Evolutionary conservation across 2,113 vertebrate genomes (phyloP).

Genomic region (Diphyllodes magnificus): DNA sequence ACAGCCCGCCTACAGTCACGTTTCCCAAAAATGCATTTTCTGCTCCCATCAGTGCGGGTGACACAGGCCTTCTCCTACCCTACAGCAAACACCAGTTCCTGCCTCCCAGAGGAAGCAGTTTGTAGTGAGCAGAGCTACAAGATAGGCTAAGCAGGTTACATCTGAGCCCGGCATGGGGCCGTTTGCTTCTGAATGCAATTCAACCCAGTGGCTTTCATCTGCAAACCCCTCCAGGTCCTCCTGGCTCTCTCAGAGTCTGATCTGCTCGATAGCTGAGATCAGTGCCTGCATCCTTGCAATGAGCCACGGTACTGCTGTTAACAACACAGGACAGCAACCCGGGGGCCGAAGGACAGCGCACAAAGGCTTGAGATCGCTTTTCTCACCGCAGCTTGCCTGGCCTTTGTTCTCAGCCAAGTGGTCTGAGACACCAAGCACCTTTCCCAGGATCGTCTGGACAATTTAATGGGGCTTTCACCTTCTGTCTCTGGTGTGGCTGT

Average conservation of each 20-base stretch:
- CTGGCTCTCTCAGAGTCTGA: neutral
- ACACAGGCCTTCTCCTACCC: neutral
- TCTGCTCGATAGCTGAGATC: neutral
- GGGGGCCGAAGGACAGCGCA: fast-evolving
- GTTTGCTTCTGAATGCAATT: neutral
- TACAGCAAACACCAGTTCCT: neutral
- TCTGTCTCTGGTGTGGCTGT: neutral
- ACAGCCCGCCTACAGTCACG: fast-evolving
- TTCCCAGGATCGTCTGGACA: neutral
- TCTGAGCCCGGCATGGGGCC: slow-evolving; percentile 1
- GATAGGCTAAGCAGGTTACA: neutral
- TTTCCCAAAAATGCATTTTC: fast-evolving
- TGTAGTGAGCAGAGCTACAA: neutral
- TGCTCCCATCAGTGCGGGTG: neutral
- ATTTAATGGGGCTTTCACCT: neutral
- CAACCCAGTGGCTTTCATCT: slow-evolving; percentile 29
- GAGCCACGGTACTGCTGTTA: neutral
- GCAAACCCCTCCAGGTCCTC: slow-evolving; percentile 19
- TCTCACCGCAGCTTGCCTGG: neutral
- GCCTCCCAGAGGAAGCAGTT: neutral
- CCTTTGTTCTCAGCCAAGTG: neutral
- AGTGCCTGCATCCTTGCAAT: neutral
- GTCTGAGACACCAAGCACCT: neutral
- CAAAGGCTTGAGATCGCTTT: neutral
- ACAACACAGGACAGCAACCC: neutral